phyloP scores from a whole-genome alignment of 2,888 invertebrate species.

The Autographa gamma region DNA sequence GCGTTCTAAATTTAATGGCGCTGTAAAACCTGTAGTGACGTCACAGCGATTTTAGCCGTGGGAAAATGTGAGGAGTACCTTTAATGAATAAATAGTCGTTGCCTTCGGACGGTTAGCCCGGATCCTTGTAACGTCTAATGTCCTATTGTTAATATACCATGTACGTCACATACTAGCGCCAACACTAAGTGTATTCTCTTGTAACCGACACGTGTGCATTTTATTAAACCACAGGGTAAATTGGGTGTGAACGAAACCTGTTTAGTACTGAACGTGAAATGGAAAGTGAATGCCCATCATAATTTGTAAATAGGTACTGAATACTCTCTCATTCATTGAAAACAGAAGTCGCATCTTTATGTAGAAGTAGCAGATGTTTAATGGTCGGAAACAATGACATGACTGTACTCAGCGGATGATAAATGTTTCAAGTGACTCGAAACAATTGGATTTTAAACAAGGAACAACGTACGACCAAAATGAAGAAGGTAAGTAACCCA shows the following conservation, averaged over 20 bases:
- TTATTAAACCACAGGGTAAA: slow-evolving; percentile 59
- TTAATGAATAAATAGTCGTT: slow-evolving; percentile 49
- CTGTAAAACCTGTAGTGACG: slow-evolving; percentile 33
- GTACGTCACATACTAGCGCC: slow-evolving; percentile 35
- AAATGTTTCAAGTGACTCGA: neutral
- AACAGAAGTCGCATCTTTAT: neutral
- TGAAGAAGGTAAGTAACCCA: neutral
- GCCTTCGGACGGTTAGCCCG: slow-evolving; percentile 81
- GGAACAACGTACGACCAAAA: neutral
- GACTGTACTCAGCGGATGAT: neutral
- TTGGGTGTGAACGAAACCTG: slow-evolving; percentile 58
- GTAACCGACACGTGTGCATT: slow-evolving; percentile 77
- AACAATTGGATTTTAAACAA: neutral
- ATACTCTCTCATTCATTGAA: neutral
- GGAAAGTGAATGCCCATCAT: slow-evolving; percentile 48
- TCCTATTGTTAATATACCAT: slow-evolving; percentile 59
- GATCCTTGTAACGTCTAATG: slow-evolving; percentile 80
- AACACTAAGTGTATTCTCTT: slow-evolving; percentile 78
- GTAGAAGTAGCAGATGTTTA: neutral
- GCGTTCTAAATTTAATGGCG: slow-evolving; percentile 22
- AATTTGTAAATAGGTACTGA: neutral
- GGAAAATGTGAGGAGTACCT: slow-evolving; percentile 48
- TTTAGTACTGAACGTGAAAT: slow-evolving; percentile 47
- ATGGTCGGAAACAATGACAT: slow-evolving; percentile 3
- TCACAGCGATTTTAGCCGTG: slow-evolving; percentile 50